Conservation (phyloP, 2,888 invertebrate species). For the Hydrotaea diabolus region DNA sequence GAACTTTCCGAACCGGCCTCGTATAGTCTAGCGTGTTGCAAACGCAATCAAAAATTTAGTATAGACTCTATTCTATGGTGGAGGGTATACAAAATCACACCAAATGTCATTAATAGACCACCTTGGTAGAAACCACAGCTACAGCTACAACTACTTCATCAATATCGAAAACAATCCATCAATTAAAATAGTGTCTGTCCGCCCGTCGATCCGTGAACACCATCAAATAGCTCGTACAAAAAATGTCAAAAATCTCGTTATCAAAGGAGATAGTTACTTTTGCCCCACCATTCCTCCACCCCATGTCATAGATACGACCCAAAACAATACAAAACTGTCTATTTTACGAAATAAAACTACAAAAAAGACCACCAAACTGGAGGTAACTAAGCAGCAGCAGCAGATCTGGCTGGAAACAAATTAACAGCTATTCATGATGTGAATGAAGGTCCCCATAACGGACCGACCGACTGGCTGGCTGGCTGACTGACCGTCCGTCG, state of each 20-base stretch:
- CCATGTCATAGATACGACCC: background rate
- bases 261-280: conserved; percentile 46
- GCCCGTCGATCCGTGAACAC: too few species aligned
- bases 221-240: background rate
- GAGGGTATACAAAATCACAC: background rate
- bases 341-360: background rate
- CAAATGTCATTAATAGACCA: conserved; percentile 27
- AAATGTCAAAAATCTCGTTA: conserved; percentile 63
- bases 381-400: background rate
- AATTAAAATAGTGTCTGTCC: conserved; percentile 44
- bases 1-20: too few species aligned
- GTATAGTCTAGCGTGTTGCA: too few species aligned
- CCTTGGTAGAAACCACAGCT: background rate
- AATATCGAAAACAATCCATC: conserved; percentile 59
- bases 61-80: too few species aligned
- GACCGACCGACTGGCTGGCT: conserved; percentile 4
- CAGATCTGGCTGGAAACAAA: conserved; percentile 24
- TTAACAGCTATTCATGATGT: conserved; percentile 50
- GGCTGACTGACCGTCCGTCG: conserved; percentile 41
- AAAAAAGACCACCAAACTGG: background rate
- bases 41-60: too few species aligned
- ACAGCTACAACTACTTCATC: conserved; percentile 45
- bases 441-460: conserved; percentile 35
- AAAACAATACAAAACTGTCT: conserved; percentile 5
- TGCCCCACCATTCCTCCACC: background rate